A percentile compares a stretch with the other conserved stretches of the same genome.
Conservation (phyloP, 2,113 vertebrate genomes). For the Nesoenas mayeri region DNA sequence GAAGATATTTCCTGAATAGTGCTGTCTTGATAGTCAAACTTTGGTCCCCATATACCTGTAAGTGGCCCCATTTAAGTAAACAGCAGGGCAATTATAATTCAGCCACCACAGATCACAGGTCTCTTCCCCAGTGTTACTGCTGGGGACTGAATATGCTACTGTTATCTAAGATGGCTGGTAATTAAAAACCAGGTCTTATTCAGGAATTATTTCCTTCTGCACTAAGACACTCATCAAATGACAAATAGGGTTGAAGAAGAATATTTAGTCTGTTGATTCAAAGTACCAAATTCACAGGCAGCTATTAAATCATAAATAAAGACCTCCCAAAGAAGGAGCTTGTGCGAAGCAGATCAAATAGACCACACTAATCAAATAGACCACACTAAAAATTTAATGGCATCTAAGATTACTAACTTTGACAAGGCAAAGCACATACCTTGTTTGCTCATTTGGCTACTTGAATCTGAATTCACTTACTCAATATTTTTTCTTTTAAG, state of each 20-base stretch:
- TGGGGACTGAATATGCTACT: not conserved
- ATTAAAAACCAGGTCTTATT: not conserved
- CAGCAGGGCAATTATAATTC: not conserved
- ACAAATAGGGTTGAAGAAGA: not conserved
- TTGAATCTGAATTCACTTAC: slow-evolving; percentile 4
- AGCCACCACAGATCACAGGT: not conserved
- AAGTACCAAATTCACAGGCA: not conserved
- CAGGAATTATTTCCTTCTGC: not conserved
- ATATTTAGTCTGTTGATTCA: not conserved
- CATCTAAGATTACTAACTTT: slow-evolving; percentile 73
- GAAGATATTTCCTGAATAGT: not conserved
- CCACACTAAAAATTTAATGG: slow-evolving; percentile 72
- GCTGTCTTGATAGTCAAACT: not conserved
- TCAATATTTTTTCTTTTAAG: not conserved
- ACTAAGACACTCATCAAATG: not conserved
- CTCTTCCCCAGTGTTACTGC: not conserved
- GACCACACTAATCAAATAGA: slow-evolving; percentile 60
- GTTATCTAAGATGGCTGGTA: not conserved
- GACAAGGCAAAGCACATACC: slow-evolving; percentile 46
- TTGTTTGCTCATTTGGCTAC: slow-evolving; percentile 5
- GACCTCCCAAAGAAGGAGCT: not conserved
- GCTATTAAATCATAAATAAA: slow-evolving; percentile 49
- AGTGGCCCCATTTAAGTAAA: not conserved
- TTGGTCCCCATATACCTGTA: not conserved
- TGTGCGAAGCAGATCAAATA: slow-evolving; percentile 71